Conservation (phyloP, 2,113 vertebrate species). For the Varanus salvator region DNA sequence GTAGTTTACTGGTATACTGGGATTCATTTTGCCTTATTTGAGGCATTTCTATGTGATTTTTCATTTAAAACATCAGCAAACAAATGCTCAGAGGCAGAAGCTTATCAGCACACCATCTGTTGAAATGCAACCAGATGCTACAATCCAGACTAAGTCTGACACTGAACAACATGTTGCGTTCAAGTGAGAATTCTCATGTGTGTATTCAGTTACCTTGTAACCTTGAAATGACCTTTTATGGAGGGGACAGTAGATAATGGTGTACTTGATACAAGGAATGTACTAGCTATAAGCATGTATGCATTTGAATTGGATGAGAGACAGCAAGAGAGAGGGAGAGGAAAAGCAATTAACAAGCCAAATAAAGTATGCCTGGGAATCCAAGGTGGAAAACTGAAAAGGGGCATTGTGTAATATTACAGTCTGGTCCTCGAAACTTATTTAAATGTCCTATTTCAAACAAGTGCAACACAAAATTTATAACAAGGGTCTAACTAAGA, state of each 20-base stretch:
- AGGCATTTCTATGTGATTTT: conserved; percentile 34
- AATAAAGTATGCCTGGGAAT: conserved; percentile 29
- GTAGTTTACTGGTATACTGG: not conserved
- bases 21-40: conserved; percentile 37
- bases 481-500: conserved; percentile 6
- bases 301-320: conserved; percentile 46
- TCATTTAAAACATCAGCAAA: conserved; percentile 33
- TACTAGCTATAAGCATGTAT: conserved; percentile 54
- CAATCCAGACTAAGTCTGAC: conserved; percentile 53
- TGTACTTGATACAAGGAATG: conserved; percentile 64
- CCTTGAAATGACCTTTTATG: conserved; percentile 70
- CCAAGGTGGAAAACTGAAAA: conserved; percentile 41
- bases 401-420: conserved; percentile 21
- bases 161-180: conserved; percentile 56
- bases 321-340: conserved; percentile 22
- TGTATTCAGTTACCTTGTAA: conserved; percentile 74
- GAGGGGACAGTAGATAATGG: conserved; percentile 70
- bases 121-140: conserved; percentile 44
- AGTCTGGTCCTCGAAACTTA: conserved; percentile 37
- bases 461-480: conserved; percentile 16
- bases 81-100: conserved; percentile 49
- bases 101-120: conserved; percentile 48
- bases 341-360: conserved; percentile 32
- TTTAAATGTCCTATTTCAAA: conserved; percentile 32
- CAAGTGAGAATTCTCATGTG: conserved; percentile 60